Evolutionary conservation across 2,797 vertebrate genomes (phyloP), one percentile per base, ranked within the genome.

Genomic region (Pempheris klunzingeri): DNA sequence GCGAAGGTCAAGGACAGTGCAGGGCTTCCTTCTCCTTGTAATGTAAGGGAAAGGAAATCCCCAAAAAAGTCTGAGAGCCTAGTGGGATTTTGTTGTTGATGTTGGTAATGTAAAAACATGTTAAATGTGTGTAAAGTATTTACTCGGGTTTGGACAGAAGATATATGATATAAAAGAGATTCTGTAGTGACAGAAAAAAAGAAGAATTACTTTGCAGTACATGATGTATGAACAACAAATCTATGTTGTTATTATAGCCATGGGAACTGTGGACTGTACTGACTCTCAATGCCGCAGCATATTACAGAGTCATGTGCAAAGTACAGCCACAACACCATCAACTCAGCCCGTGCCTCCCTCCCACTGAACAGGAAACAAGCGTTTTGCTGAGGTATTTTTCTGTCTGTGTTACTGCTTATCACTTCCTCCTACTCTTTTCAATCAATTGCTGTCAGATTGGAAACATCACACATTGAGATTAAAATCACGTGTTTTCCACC

Each of bases 331-430:
- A 84, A 32, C 41, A 62, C 49, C 66, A 26, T 62, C 39, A 79
- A 13, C 71, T 4, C 50, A 41, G 68, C 67, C 46, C 74, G 17
- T 47, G 49, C 74, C 86, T 74, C 76, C 74, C 86, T 74, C 76
- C 79, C 57, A 86, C 85, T 90, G 44, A 90, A 87, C 85, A 89
- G 88, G 87, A 92, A 91, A 53, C 74, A 32, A 52, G 7, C 30
- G 18, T 55, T 78, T 65, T 75, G 60, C 74, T 74, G 81, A 85
- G 81, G 64, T 77, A 74, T 71, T 71, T 78, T 78, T 78, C 60
- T 74, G 63, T 73, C 54, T 77, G 6, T 71, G 49, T 66, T 57
- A 65, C 50, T 2, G n/a, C 39, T 76, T 57, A 70, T 81, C 60
- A 55, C 70, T 76, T 74, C 81, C 60, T 71, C 87, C 83, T 72